Conservation (phyloP, 2,113 vertebrate genomes). For the Rhinolophus sinicus region DNA sequence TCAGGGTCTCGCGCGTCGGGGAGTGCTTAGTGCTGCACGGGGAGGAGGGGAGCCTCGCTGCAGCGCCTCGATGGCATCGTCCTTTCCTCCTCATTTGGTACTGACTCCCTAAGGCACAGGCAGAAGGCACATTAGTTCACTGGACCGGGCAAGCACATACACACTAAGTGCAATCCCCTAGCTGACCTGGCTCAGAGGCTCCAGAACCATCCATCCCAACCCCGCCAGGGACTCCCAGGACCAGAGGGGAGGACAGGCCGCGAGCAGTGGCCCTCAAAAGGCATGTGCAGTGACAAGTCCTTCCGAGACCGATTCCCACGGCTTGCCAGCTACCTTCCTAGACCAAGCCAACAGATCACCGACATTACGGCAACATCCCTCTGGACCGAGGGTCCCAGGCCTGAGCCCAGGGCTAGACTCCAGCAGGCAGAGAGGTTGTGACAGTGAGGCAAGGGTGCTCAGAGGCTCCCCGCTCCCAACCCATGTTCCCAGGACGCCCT, state of each 20-base stretch:
- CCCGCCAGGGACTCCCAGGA: background rate
- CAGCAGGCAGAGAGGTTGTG: background rate
- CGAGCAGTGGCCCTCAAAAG: background rate
- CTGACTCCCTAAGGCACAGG: constrained; percentile 84
- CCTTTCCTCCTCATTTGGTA: constrained; percentile 97
- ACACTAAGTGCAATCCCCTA: rapidly evolving
- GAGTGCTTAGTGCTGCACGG: constrained; percentile 94
- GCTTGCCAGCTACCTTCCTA: background rate
- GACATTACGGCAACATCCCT: background rate
- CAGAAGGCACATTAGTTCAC: constrained; percentile 23
- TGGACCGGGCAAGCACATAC: too few relatives aligned
- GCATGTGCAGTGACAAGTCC: rapidly evolving
- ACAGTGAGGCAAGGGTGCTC: background rate
- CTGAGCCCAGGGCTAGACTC: background rate
- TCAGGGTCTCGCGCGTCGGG: constrained; percentile 95
- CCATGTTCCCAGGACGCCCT: rapidly evolving
- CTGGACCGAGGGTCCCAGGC: rapidly evolving
- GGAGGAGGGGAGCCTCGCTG: constrained; percentile 92
- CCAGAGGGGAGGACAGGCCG: background rate
- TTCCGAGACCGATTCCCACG: rapidly evolving
- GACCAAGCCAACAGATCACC: background rate
- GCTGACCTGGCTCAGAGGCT: rapidly evolving
- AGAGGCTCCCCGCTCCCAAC: background rate
- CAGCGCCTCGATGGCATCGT: constrained; percentile 92
- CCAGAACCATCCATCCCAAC: background rate